Conservation (phyloP, 1,140 invertebrate genomes). For the Drosophila funebris region DNA sequence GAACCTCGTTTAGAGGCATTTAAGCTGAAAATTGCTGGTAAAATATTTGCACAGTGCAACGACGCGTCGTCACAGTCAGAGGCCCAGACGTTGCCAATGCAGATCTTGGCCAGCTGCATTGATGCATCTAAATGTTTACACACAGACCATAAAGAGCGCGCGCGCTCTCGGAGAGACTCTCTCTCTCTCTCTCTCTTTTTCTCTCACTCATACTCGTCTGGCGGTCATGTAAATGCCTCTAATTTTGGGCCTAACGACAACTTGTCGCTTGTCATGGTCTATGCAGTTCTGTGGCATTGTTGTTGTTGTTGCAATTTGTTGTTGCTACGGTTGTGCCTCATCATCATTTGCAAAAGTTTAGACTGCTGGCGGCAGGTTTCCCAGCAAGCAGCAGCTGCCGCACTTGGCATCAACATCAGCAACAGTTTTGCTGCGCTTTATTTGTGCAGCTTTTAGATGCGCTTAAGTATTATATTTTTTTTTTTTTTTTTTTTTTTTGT, state of each 20-base stretch:
- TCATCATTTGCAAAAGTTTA: slow-evolving; percentile 68
- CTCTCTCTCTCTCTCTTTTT: slow-evolving; percentile 4
- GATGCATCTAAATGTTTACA: slow-evolving; percentile 72
- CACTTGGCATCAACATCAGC: slow-evolving; percentile 53
- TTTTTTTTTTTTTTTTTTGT: slow-evolving; percentile 20
- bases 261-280: slow-evolving; percentile 74
- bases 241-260: slow-evolving; percentile 80
- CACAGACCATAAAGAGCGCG: slow-evolving; percentile 37
- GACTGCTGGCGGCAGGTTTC: slow-evolving; percentile 53
- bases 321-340: slow-evolving; percentile 51
- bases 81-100: slow-evolving; percentile 19
- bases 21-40: slow-evolving; percentile 78
- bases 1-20: slow-evolving; percentile 64
- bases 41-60: slow-evolving; percentile 74
- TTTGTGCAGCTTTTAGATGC: slow-evolving; percentile 71
- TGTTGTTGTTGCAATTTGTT: slow-evolving; percentile 9
- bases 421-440: slow-evolving; percentile 60
- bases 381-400: slow-evolving; percentile 56
- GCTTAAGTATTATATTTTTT: slow-evolving; percentile 35
- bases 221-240: slow-evolving; percentile 74
- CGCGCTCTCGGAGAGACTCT: slow-evolving; percentile 15
- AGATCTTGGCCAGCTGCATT: slow-evolving; percentile 67
- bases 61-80: neutral
- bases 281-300: slow-evolving; percentile 37
- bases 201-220: slow-evolving; percentile 24